Base-by-base conservation (phyloP, 2,797 vertebrate species). In the Syngnathus rostellatus region DNA sequence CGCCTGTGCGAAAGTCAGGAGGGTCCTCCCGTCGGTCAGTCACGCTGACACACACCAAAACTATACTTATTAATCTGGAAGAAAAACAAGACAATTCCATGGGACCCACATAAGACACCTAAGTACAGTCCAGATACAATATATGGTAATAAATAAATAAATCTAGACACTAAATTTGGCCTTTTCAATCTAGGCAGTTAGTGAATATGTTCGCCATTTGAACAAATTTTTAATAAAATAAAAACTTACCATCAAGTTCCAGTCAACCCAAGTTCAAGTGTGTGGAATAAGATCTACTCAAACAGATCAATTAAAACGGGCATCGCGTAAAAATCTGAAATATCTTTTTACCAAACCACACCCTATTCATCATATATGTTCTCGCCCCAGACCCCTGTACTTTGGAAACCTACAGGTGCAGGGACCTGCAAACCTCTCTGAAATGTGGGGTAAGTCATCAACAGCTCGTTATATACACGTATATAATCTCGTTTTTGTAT, bases 361-460 rank as follows among this genome's bases (percentile, higher is more conserved):
- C 31, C 31, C 31, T 31, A 31, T 31, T 19, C 8, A 8, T 8
- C 14, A 6, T 8, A 25, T 12, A 43, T 41, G 8, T 14, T 25
- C 11, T 6, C 8, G 4, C 31, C 9, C 51, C 63, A 85, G 77
- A 92, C 53, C 88, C 83, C 21, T 98, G 94, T 48, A 77, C 84
- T 62, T 65, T 86, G 65, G 67, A 81, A 0, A 0, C 46, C 0
- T 91, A 92, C 81, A 92, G 89, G 87, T 89, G 92, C 87, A 90
- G 77, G 69, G 87, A 92, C 68, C 25, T 81, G 0, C 72, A 66
- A 50, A 89, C 86, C 0, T 87, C 92, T 0, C 37, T 62, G 58
- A 74, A 62, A 23, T 93, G 92, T 84, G 86, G 91, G 80, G 96
- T 96, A 75, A 92, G 93, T 81, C 23, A 23, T n/a, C 9, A 38